A percentile compares a stretch with the other conserved stretches of the same genome.
Conservation (phyloP, 2,113 vertebrate species). For the Ancistrus triradiatus region DNA sequence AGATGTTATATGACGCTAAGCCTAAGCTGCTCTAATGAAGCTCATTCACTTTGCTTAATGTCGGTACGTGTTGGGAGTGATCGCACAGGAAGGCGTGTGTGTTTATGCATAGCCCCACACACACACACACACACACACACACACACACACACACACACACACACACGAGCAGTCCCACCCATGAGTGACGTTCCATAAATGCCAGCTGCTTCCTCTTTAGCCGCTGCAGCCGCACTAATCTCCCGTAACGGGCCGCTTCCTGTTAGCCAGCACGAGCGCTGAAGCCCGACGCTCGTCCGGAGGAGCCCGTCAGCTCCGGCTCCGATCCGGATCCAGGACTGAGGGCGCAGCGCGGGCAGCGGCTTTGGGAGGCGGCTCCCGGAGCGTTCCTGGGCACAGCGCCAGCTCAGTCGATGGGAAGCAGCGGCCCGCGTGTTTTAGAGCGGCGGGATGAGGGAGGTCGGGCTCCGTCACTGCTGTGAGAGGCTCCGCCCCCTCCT, state of each 20-base stretch:
- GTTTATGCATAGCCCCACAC: neutral
- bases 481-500: no score
- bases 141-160: constrained; percentile 15
- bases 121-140: constrained; percentile 11
- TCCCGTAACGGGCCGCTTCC: constrained; percentile 27
- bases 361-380: neutral
- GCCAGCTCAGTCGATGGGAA: no score
- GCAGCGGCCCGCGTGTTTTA: no score
- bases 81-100: neutral
- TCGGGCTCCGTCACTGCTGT: no score
- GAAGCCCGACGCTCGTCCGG: neutral
- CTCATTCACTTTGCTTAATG: no score
- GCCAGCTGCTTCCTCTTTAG: constrained; percentile 24
- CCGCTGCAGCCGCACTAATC: constrained; percentile 1
- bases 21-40: no score
- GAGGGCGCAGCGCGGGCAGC: neutral
- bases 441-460: no score
- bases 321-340: constrained; percentile 14
- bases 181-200: constrained; percentile 9
- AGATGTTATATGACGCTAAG: no score
- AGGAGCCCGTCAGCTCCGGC: neutral
- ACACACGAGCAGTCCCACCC: neutral
- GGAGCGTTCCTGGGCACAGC: neutral
- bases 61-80: neutral
- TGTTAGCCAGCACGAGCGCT: neutral